Percentiles rank a stretch among this genome's conserved stretches.
Evolutionary conservation across 2,797 vertebrate genomes (phyloP).

Genomic region (Pelochelys cantorii): DNA sequence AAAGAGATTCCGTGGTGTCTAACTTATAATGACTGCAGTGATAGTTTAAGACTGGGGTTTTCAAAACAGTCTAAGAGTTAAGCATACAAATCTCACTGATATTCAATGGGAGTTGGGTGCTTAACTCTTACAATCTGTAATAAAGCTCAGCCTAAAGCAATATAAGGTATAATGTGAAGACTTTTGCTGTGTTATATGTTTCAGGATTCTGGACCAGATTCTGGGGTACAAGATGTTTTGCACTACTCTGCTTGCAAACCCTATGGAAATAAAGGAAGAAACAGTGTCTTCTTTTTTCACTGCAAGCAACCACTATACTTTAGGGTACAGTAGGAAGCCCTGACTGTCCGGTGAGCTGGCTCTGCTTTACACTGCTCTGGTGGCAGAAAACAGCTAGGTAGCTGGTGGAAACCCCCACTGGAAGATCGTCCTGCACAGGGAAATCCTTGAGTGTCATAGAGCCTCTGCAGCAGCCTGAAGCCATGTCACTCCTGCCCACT

Average conservation of each 20-base stretch:
- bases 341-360: too few relatives aligned
- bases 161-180: background rate
- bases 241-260: background rate
- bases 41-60: background rate
- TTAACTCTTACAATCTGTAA: background rate
- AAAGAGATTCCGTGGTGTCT: background rate
- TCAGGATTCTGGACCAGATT: background rate
- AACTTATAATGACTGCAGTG: background rate
- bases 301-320: background rate
- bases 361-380: background rate
- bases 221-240: background rate
- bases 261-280: background rate
- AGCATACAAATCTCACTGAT: background rate
- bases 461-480: too few relatives aligned
- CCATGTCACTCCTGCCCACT: background rate
- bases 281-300: background rate
- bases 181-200: background rate
- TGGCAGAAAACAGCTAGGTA: background rate
- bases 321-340: background rate
- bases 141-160: background rate
- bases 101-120: background rate
- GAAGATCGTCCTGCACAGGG: background rate
- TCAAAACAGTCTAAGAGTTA: background rate
- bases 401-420: background rate
- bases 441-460: background rate